Evolutionary conservation across 2,797 vertebrate species (phyloP).

Genomic region (Phalloptychus januarius): DNA sequence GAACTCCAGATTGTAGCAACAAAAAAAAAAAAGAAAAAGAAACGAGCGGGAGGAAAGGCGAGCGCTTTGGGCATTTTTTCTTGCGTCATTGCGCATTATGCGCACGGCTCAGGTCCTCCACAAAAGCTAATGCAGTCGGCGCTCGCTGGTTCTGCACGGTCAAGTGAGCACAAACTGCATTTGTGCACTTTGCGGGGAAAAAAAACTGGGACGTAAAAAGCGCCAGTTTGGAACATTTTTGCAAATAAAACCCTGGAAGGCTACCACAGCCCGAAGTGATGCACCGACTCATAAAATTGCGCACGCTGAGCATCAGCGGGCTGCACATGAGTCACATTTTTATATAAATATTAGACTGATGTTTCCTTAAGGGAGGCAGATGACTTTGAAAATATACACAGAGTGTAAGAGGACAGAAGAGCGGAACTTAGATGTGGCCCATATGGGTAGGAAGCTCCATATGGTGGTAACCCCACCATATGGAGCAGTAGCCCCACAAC

Average conservation of each 20-base stretch:
- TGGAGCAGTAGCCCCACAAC: not conserved
- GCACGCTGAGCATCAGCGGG: not conserved
- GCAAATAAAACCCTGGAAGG: not conserved
- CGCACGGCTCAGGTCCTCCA: slow-evolving; percentile 39
- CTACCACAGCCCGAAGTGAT: not conserved
- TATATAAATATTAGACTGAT: not conserved
- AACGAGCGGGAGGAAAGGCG: not conserved
- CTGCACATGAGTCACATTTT: not conserved
- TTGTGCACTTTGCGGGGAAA: not conserved
- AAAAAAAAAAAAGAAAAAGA: not conserved
- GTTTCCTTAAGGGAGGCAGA: not conserved
- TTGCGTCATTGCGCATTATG: slow-evolving; percentile 63
- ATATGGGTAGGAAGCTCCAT: not conserved
- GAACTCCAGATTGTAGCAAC: not conserved
- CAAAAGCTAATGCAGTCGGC: slow-evolving; percentile 18
- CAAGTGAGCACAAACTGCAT: slow-evolving; percentile 5
- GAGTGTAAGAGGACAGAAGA: not conserved
- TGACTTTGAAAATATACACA: not conserved
- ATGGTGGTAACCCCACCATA: not conserved
- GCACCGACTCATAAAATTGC: not conserved
- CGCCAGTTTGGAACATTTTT: not conserved
- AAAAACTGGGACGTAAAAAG: not conserved
- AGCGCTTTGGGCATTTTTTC: slow-evolving; percentile 46
- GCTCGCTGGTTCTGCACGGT: not conserved
- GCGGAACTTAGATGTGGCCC: not conserved